phyloP scores from a whole-genome alignment of 2,888 invertebrate species.

The Mesorhabditis belari region DNA sequence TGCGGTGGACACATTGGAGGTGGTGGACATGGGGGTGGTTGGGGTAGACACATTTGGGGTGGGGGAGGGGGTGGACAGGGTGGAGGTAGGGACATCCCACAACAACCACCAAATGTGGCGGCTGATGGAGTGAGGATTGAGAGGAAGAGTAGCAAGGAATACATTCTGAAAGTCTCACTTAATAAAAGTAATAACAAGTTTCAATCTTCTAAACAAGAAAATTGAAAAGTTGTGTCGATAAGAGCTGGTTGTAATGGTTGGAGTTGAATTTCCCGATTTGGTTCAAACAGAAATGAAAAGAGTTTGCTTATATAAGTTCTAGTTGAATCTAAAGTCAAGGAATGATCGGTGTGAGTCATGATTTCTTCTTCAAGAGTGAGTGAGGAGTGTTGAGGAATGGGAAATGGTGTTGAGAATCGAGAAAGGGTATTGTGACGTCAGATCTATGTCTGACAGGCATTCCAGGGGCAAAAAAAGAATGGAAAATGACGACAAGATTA shows the following conservation, averaged over 20 bases:
- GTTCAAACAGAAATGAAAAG: too few relatives aligned
- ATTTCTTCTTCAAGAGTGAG: too few relatives aligned
- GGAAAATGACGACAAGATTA: background rate
- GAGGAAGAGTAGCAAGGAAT: constrained; percentile 10
- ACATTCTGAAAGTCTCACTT: constrained; percentile 3
- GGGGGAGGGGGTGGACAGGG: constrained; percentile 19
- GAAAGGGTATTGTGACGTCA: too few relatives aligned
- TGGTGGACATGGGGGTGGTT: constrained; percentile 43
- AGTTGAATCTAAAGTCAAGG: too few relatives aligned
- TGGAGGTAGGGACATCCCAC: constrained; percentile 25
- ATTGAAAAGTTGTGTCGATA: background rate
- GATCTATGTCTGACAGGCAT: background rate
- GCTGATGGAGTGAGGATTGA: constrained; percentile 10
- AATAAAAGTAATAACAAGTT: background rate
- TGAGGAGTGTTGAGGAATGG: too few relatives aligned
- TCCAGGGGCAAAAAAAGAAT: constrained; percentile 1
- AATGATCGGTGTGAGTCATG: too few relatives aligned
- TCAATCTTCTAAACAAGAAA: background rate
- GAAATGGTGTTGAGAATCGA: too few relatives aligned
- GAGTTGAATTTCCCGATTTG: too few relatives aligned
- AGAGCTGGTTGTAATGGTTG: too few relatives aligned
- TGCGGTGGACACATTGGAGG: constrained; percentile 40
- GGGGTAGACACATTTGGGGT: constrained; percentile 23
- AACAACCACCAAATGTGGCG: constrained; percentile 25
- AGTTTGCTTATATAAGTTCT: too few relatives aligned